These are phyloP conservation scores for Thunnus albacares DNA, from an alignment of 2,797 vertebrate genomes.

Conservation along the genomic window DNA sequence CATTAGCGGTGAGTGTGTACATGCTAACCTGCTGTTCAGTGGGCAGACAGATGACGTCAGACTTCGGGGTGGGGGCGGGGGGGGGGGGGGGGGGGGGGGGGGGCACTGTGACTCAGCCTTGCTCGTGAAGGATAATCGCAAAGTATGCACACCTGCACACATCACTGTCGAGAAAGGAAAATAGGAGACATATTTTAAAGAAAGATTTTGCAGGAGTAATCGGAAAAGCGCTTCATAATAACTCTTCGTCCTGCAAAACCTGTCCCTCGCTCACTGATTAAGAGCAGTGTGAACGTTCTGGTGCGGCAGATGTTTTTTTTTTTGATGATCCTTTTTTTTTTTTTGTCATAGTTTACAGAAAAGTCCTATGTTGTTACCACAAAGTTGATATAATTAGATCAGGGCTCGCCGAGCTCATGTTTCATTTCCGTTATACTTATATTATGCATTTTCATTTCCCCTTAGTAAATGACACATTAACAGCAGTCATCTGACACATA, in stretches of 20 bases:
- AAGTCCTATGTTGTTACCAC: conserved; percentile 8
- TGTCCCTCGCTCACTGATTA: conserved; percentile 31
- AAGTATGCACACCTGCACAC: conserved; percentile 50
- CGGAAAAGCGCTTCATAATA: conserved; percentile 35
- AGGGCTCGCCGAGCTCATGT: conserved; percentile 3
- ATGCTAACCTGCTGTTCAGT: conserved; percentile 57
- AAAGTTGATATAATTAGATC: conserved; percentile 5
- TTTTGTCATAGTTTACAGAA: conserved; percentile 10
- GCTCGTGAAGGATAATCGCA: conserved; percentile 57
- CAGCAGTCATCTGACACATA: background rate
- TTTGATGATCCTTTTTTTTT: conserved; percentile 19
- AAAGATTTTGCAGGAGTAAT: conserved; percentile 34
- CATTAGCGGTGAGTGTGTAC: conserved; percentile 42
- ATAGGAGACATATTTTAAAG: conserved; percentile 28
- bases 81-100: background rate
- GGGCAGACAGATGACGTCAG: conserved; percentile 60
- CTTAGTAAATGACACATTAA: background rate
- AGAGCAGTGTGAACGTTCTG: conserved; percentile 21
- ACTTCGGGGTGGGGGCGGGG: background rate
- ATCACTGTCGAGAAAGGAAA: conserved; percentile 16
- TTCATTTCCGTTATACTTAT: conserved; percentile 13
- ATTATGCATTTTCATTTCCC: background rate
- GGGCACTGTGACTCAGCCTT: conserved; percentile 53
- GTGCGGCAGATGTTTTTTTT: conserved; percentile 49
- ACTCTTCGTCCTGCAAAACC: conserved; percentile 30